Base-by-base conservation (phyloP, 2,797 vertebrate genomes). In the Scomberomorus guttatus region DNA sequence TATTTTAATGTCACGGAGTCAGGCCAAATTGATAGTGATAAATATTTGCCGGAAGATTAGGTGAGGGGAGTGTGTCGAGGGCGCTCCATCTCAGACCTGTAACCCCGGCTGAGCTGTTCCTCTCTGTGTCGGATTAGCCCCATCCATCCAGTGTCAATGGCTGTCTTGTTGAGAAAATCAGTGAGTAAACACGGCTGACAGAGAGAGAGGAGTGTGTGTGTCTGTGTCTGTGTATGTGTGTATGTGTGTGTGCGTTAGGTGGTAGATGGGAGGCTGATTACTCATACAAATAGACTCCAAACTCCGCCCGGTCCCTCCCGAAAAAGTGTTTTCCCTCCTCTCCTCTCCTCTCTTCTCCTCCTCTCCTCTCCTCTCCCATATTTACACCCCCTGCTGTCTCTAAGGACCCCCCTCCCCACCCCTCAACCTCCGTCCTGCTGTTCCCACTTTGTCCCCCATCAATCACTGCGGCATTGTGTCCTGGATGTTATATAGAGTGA, bases 21-120 rank as follows among this genome's bases (percentile, higher is more conserved):
- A 87, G 87, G 79, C 90, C 95, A 97, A 97, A 98, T 97, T 98
- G 97, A 96, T 97, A 96, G 97, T 98, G 98, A 98, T 98, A 98
- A 98, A 98, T 98, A 98, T 98, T 98, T 97, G 97, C 97, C 97
- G 96, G 96, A 96, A 98, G 97, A 99, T 99, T 98, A 98, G 97
- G 97, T 95, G 97, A 96, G 97, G 96, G 96, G 96, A 96, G 96
- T 93, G 96, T 96, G 96, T 90, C 80, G 95, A 93, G 95, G 94
- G 95, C 89, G 94, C 95, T 97, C 96, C 92, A 95, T 97, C 96
- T 96, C 95, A 95, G 97, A 97, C 96, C 96, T 96, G 96, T 97
- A 97, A 97, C 97, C 96, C 96, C 95, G 93, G 95, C 94, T 97
- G 97, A 97, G 96, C 96, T 94, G 96, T 93, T 97, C 96, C 96